Percentiles rank a stretch among this genome's conserved stretches.
phyloP scores from a whole-genome alignment of 35 echinoderm and acorn worm genomes.

The Anneissia japonica region DNA sequence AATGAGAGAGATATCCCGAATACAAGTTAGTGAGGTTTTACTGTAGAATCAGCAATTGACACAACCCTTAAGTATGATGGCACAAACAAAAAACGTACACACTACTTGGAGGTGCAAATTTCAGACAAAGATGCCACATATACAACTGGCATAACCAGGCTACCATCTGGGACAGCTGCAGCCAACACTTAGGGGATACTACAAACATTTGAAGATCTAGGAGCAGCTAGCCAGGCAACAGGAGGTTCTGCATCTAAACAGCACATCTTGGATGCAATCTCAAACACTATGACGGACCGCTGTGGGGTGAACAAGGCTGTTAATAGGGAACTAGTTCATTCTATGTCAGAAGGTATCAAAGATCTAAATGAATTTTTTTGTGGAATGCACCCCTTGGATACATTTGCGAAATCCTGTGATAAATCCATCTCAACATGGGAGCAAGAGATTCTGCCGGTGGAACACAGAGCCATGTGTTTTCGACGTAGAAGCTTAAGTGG shows the following conservation, averaged over 20 bases:
- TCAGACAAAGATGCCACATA: neutral
- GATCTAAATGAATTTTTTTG: slow-evolving; percentile 15
- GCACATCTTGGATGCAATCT: neutral
- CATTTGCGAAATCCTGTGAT: slow-evolving; percentile 14
- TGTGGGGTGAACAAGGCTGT: slow-evolving; percentile 3
- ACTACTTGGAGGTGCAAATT: neutral
- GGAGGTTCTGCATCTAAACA: neutral
- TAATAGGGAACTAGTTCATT: neutral
- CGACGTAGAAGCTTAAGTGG: neutral
- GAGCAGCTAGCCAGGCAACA: neutral
- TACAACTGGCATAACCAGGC: neutral
- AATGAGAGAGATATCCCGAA: too few relatives aligned
- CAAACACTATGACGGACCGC: slow-evolving; percentile 16
- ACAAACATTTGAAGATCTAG: neutral
- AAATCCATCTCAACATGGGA: neutral
- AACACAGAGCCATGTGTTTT: neutral
- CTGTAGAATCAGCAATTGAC: neutral
- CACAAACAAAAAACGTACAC: neutral
- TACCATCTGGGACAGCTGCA: neutral
- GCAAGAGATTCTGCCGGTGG: neutral
- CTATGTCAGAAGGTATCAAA: neutral
- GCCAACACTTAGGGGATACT: neutral
- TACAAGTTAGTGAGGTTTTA: too few relatives aligned
- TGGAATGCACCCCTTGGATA: slow-evolving; percentile 11
- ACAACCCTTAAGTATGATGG: neutral